A percentile compares a stretch with the other conserved stretches of the same genome.
phyloP scores from a whole-genome alignment of 92 coral and sea anemone genomes.

The Porites lobata region DNA sequence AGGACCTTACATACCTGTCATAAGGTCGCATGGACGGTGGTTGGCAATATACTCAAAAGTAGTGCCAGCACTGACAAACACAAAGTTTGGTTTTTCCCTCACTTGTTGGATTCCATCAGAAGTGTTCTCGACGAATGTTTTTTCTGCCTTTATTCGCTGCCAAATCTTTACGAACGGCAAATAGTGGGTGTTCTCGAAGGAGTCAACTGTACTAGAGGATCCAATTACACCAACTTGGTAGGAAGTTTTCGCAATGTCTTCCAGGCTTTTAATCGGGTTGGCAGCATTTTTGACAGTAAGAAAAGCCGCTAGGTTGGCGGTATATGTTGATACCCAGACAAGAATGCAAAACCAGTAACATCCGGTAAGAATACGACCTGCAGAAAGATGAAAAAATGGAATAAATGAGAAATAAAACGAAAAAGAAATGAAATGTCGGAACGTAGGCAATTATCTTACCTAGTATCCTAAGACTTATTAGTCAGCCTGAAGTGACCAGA shows the following conservation, averaged over 20 bases:
- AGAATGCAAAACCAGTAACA: slow-evolving; percentile 66
- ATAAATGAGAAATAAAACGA: not conserved
- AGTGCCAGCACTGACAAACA: slow-evolving; percentile 65
- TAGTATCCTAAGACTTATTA: no score
- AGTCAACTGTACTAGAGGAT: slow-evolving; percentile 26
- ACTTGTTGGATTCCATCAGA: slow-evolving; percentile 54
- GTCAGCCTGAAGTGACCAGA: no score
- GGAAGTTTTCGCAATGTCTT: slow-evolving; percentile 50
- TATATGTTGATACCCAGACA: slow-evolving; percentile 63
- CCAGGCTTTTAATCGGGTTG: slow-evolving; percentile 43
- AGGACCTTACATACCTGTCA: slow-evolving; percentile 29
- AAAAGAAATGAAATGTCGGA: not conserved
- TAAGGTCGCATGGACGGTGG: slow-evolving; percentile 71
- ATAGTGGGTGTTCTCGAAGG: slow-evolving; percentile 39
- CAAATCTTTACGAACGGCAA: slow-evolving; percentile 47
- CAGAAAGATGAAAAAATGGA: not conserved
- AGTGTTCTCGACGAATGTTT: slow-evolving; percentile 31
- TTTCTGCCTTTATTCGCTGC: slow-evolving; percentile 36
- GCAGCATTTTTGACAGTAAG: slow-evolving; percentile 61
- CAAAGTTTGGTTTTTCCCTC: slow-evolving; percentile 45
- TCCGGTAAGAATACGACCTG: slow-evolving; percentile 74
- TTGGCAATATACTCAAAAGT: slow-evolving; percentile 26
- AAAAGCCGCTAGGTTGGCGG: slow-evolving; percentile 82
- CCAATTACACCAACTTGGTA: slow-evolving; percentile 48
- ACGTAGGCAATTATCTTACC: not conserved